These are phyloP conservation scores for Alaudala cheleensis DNA, from an alignment of 2,113 vertebrate species.

Conservation along the genomic window DNA sequence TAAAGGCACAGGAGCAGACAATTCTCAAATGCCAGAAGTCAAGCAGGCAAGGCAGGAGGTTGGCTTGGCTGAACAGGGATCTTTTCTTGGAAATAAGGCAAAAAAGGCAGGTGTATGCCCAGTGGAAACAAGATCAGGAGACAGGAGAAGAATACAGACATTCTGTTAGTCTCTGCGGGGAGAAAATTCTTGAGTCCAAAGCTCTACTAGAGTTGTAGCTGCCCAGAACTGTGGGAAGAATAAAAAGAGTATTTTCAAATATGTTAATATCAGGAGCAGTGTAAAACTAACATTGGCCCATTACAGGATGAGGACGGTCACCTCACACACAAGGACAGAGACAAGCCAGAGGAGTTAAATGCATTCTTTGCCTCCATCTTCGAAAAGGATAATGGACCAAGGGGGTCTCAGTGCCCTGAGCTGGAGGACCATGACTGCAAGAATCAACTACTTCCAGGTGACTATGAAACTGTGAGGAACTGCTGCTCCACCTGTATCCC, in stretches of 20 bases:
- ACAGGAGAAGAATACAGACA: neutral
- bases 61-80: neutral
- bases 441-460: neutral
- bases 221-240: neutral
- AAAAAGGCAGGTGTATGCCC: neutral
- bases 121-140: neutral
- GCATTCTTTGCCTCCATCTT: neutral
- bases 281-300: neutral
- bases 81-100: neutral
- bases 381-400: neutral
- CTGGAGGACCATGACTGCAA: neutral
- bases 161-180: neutral
- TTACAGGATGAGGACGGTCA: neutral
- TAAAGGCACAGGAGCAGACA: neutral
- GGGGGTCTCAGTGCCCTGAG: neutral
- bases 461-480: neutral
- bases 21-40: neutral
- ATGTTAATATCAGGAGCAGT: neutral
- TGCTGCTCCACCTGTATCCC: neutral
- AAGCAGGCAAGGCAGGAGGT: neutral
- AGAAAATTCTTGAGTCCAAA: neutral
- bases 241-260: neutral
- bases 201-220: neutral
- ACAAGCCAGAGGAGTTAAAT: neutral
- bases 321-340: neutral